Base-by-base conservation (phyloP, 2,113 vertebrate genomes). In the Eclectus roratus region DNA sequence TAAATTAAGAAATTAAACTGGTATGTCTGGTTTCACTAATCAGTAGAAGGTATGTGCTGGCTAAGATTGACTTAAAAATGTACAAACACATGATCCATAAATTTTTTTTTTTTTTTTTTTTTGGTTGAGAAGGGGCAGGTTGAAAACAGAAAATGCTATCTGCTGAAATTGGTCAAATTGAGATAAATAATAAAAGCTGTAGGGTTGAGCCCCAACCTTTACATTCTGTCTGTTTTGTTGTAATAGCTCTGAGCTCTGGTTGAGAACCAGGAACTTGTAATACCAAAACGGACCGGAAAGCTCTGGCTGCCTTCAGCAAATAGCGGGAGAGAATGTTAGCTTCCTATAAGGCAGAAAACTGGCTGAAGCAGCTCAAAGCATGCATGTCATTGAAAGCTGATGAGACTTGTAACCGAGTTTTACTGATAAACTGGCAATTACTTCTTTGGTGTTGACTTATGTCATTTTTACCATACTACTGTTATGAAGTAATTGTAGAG, bases 271-370 rank as follows among this genome's bases (percentile, higher is more conserved):
- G 70, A 82, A 8, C 25, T 6, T 28, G 2, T 11, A 23, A 52
- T 55, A 56, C 18, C 33, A 41, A 43, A 77, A 21, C 11, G 58
- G 69, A 3, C 15, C 3, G 6, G 58, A 63, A 33, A 80, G 53
- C 55, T 66, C n/a, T 31, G 55, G 21, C 49, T 83, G 80, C 64
- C 27, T 77, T 44, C 80, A 77, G 80, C 31, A 66, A 53, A n/a
- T 0, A 21, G 41, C 5, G 56, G 29, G 7, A 24, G 41, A 35
- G 7, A 9, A 1, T 10, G 20, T 47, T 9, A 39, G 27, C 24
- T n/a, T 53, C 37, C 65, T 35, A 0, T 14, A 24, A 21, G 33
- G 23, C 33, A 58, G 29, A 69, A 49, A 56, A 41, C 6, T 24
- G 53, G 35, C 35, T 39, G 58, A 44, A 50, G 29, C 25, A 82